Conservation (phyloP, 2,797 vertebrate species). For the Trachops cirrhosus region DNA sequence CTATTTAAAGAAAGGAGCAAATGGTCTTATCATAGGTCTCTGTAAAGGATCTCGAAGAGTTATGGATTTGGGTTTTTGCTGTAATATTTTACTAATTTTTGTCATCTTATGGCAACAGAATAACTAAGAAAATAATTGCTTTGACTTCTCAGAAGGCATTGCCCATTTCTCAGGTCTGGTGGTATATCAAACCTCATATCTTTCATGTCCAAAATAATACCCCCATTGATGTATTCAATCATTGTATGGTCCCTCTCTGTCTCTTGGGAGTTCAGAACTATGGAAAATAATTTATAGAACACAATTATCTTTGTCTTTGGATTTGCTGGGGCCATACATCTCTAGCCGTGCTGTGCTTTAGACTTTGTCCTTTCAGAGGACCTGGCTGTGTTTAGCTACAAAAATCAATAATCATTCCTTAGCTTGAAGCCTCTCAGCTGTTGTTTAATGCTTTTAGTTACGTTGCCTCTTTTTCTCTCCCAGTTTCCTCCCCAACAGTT, state of each 20-base stretch:
- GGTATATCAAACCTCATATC: accelerated
- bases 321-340: not conserved
- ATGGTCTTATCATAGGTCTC: accelerated
- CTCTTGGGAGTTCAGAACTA: not conserved
- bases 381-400: not conserved
- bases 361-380: not conserved
- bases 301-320: not conserved
- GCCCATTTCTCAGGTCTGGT: not conserved
- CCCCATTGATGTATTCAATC: accelerated
- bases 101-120: not conserved
- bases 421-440: not conserved
- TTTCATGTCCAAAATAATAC: not conserved
- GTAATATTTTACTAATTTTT: not conserved
- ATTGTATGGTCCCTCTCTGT: accelerated
- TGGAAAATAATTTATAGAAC: not conserved
- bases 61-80: not conserved
- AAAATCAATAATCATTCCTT: not conserved
- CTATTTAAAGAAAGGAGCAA: not conserved
- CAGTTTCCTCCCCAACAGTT: not conserved
- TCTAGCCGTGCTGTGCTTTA: not conserved
- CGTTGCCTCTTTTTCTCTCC: not conserved
- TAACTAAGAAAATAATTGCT: too few species aligned
- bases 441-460: not conserved
- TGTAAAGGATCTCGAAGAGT: too few species aligned
- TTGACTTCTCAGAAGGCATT: not conserved